Evolutionary conservation across 2,888 invertebrate genomes (phyloP).

Genomic region (Oligia fasciuncula): DNA sequence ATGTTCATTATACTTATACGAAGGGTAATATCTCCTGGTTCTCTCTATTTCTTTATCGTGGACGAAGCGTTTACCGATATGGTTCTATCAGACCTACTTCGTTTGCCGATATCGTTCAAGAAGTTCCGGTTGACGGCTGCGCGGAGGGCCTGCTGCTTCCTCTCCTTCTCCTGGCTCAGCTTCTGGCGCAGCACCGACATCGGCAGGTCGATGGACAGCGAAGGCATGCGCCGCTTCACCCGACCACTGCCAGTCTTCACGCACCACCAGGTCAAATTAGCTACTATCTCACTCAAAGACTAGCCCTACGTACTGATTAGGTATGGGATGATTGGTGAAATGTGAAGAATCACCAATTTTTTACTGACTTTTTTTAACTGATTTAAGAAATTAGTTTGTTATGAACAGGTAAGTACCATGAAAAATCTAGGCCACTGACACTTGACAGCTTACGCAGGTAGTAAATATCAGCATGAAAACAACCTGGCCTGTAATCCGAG

Average conservation of each 20-base stretch:
- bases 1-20: background rate
- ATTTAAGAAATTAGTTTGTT: background rate
- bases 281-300: slow-evolving; percentile 40
- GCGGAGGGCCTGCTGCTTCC: slow-evolving; percentile 91
- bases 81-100: slow-evolving; percentile 80
- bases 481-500: slow-evolving; percentile 2
- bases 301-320: background rate
- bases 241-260: slow-evolving; percentile 83
- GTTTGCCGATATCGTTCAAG: slow-evolving; percentile 94
- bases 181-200: slow-evolving; percentile 95
- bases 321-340: background rate
- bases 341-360: background rate
- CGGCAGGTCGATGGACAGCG: slow-evolving; percentile 96
- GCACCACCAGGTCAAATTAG: slow-evolving; percentile 68
- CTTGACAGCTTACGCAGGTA: background rate
- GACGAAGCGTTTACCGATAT: background rate
- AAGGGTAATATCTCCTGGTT: background rate
- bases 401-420: background rate
- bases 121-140: slow-evolving; percentile 92
- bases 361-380: background rate
- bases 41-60: slow-evolving; percentile 2
- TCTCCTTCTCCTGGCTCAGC: slow-evolving; percentile 93
- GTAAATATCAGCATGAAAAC: background rate
- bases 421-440: background rate
- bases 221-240: slow-evolving; percentile 91